These are phyloP conservation scores for Caenorhabditis becei DNA, from an alignment of 2,888 invertebrate species.

Conservation along the genomic window DNA sequence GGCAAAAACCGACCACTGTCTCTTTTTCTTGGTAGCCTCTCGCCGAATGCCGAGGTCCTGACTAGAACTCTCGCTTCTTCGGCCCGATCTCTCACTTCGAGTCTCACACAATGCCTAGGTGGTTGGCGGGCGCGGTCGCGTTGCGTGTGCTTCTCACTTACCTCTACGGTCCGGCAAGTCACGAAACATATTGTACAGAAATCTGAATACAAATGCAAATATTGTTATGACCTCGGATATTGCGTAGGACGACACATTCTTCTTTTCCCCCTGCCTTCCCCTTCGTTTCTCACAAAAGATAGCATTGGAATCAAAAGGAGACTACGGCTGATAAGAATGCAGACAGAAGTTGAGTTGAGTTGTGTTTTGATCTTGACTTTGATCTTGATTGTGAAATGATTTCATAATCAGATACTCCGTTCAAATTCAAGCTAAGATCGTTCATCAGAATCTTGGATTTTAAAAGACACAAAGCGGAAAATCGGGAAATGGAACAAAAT, in stretches of 20 bases:
- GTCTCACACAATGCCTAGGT: slow-evolving; percentile 46
- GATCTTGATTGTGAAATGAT: too few species aligned
- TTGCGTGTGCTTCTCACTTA: slow-evolving; percentile 52
- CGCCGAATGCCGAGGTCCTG: slow-evolving; percentile 25
- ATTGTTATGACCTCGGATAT: slow-evolving; percentile 8
- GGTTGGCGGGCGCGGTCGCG: slow-evolving; percentile 39
- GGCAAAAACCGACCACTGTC: slow-evolving; percentile 52
- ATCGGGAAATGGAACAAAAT: background rate
- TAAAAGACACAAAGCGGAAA: too few species aligned
- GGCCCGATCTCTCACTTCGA: slow-evolving; percentile 26
- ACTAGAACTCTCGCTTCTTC: slow-evolving; percentile 32
- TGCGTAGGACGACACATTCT: slow-evolving; percentile 2
- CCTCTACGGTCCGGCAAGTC: slow-evolving; percentile 31
- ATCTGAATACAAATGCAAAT: slow-evolving; percentile 12
- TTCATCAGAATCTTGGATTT: too few species aligned
- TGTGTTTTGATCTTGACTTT: too few species aligned
- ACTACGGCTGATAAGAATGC: background rate
- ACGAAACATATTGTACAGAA: slow-evolving; percentile 9
- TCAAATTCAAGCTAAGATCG: too few species aligned
- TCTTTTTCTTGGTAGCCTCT: slow-evolving; percentile 48
- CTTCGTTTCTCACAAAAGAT: background rate
- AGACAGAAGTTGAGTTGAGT: background rate
- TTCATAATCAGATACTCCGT: too few species aligned
- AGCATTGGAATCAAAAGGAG: background rate
- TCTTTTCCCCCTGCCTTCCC: background rate